Evolutionary conservation across 2,797 vertebrate species (phyloP), one percentile per base, ranked within the genome.

Genomic region (Atherinosoma microstoma): DNA sequence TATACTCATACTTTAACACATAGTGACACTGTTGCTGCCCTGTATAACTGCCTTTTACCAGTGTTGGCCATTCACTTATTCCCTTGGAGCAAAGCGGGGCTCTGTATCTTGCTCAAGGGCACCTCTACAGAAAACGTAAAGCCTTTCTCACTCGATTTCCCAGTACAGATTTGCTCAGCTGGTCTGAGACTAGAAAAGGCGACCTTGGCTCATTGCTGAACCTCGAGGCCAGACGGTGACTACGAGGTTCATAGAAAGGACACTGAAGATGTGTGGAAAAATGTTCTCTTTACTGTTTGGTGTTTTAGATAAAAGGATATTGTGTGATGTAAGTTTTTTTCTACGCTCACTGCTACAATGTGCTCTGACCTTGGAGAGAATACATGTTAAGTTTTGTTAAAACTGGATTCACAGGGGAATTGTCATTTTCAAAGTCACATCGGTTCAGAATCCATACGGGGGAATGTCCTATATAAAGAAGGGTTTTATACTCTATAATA

Each of bases 141-240:
- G 68, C 60, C 73, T 80, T 84, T 87, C 78, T 80, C 87, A 82
- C 85, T 87, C 85, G 68, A 84, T 89, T 91, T 84, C 64, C 74
- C 75, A 67, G 27, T 70, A 64, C 58, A 73, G 66, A 78, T 82
- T 66, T 76, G 79, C 78, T 74, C 84, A 70, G 76, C 78, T 67
- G 78, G 67, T 73, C 58, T 67, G 64, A 62, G 51, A 73, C 45
- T 68, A 58, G 63, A 74, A 67, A 79, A 61, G 65, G 61, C 66
- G 61, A 90, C 90, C 82, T 86, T 87, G 81, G 86, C 78, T 80
- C 58, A 24, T 3, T 6, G 67, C 63, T 81, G 74, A 77, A 84
- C 82, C 85, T 80, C 42, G 59, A 58, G 80, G 83, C 79, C 67
- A 73, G 83, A 86, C 73, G 80, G 70, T 22, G 67, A 59, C 75